These are phyloP conservation scores for Triplophysa bombifrons DNA, from an alignment of 2,797 vertebrate species.

Conservation along the genomic window DNA sequence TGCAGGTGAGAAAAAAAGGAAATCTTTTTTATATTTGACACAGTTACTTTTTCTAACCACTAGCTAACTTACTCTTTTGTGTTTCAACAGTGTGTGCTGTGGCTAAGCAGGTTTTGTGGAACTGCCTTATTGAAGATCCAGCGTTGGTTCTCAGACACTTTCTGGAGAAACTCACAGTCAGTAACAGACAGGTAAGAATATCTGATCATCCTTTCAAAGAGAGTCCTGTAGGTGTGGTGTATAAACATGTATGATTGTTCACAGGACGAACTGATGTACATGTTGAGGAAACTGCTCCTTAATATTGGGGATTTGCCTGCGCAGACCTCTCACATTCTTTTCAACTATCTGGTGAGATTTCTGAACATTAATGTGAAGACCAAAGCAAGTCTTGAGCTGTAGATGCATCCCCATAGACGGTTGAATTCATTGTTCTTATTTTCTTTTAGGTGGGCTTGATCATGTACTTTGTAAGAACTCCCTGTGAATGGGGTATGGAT, in stretches of 20 bases:
- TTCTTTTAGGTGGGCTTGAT: constrained; percentile 90
- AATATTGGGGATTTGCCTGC: constrained; percentile 99
- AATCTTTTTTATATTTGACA: not conserved
- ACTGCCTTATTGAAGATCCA: constrained; percentile 97
- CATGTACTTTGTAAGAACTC: constrained; percentile 98
- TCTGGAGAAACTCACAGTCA: constrained; percentile 96
- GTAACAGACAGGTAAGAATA: constrained; percentile 90
- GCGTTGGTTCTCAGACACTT: constrained; percentile 97
- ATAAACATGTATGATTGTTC: constrained; percentile 21
- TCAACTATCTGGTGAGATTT: constrained; percentile 93
- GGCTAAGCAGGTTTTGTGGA: constrained; percentile 98
- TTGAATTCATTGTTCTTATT: not conserved
- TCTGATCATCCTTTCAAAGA: not conserved
- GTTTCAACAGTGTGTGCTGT: constrained; percentile 88
- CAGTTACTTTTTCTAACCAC: not conserved
- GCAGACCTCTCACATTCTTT: constrained; percentile 97
- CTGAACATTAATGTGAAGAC: not conserved
- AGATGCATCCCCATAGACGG: no score
- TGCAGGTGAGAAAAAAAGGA: constrained; percentile 79
- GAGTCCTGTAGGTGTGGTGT: not conserved
- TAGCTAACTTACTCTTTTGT: not conserved
- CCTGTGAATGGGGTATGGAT: constrained; percentile 99
- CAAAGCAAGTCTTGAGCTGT: no score
- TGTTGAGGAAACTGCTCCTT: constrained; percentile 95
- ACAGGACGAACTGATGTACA: constrained; percentile 98